Conservation (phyloP, 2,797 vertebrate genomes). For the Enteromius fasciolatus region DNA sequence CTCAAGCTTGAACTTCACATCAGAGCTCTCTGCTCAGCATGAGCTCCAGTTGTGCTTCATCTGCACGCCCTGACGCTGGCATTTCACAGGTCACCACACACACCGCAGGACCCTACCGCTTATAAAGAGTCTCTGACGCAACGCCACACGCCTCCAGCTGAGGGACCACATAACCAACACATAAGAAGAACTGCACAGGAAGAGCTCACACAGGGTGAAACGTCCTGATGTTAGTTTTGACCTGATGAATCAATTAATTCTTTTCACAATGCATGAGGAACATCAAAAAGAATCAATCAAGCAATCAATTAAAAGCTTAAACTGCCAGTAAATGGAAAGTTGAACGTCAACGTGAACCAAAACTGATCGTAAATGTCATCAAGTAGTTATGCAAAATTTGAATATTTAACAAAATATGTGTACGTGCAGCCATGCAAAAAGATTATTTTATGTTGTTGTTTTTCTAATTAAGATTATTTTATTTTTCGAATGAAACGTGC, state of each 20-base stretch:
- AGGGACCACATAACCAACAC: conserved; percentile 38
- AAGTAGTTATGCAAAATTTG: background rate
- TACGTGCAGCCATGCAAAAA: background rate
- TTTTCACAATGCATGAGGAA: conserved; percentile 19
- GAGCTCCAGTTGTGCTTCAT: conserved; percentile 56
- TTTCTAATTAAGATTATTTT: background rate
- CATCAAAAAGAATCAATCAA: conserved; percentile 32
- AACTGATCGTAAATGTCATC: background rate
- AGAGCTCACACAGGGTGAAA: conserved; percentile 30
- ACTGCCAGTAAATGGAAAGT: conserved; percentile 1
- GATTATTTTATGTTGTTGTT: background rate
- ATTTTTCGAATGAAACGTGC: no score
- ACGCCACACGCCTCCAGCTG: conserved; percentile 38
- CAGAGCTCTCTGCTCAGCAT: conserved; percentile 57
- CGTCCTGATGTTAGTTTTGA: background rate
- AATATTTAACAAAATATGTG: background rate
- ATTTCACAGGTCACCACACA: conserved; percentile 58
- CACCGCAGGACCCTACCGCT: conserved; percentile 48
- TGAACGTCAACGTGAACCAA: background rate
- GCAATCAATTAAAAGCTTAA: conserved; percentile 34
- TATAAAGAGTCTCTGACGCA: conserved; percentile 59
- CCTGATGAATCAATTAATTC: conserved; percentile 41
- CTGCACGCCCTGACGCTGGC: conserved; percentile 49
- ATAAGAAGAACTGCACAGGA: conserved; percentile 37
- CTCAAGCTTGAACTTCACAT: conserved; percentile 61